phyloP scores from a whole-genome alignment of 2,888 invertebrate genomes.

The Tetranychus piercei region DNA sequence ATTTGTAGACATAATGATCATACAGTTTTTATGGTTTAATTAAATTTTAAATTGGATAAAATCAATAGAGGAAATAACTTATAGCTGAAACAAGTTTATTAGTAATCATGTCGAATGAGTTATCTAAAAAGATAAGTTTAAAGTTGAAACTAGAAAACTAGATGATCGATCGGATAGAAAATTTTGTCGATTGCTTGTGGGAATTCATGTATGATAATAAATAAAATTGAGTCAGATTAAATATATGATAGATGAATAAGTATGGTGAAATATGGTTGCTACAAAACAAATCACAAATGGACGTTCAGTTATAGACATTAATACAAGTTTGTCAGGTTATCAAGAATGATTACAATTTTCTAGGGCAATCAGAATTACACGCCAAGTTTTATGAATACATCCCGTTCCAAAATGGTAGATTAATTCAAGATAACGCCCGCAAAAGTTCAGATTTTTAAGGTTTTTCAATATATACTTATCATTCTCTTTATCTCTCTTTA shows the following conservation, averaged over 20 bases:
- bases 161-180: too few species aligned
- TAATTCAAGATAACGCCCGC: not conserved
- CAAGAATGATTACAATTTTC: not conserved
- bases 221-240: not conserved
- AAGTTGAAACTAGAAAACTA: too few species aligned
- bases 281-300: constrained; percentile 5
- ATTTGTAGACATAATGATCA: too few species aligned
- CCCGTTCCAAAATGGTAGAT: not conserved
- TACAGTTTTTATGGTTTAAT: too few species aligned
- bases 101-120: too few species aligned
- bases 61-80: too few species aligned
- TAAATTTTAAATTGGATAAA: too few species aligned
- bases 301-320: not conserved
- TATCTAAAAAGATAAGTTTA: too few species aligned
- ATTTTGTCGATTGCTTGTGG: too few species aligned
- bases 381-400: not conserved
- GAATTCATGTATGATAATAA: too few species aligned
- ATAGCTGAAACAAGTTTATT: too few species aligned
- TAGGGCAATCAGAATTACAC: not conserved
- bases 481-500: not conserved
- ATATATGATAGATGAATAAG: not conserved
- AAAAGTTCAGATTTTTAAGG: not conserved
- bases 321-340: not conserved
- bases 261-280: not conserved
- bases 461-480: not conserved